These are phyloP conservation scores for Hepsetus odoe DNA, from an alignment of 2,113 vertebrate genomes.

Conservation along the genomic window DNA sequence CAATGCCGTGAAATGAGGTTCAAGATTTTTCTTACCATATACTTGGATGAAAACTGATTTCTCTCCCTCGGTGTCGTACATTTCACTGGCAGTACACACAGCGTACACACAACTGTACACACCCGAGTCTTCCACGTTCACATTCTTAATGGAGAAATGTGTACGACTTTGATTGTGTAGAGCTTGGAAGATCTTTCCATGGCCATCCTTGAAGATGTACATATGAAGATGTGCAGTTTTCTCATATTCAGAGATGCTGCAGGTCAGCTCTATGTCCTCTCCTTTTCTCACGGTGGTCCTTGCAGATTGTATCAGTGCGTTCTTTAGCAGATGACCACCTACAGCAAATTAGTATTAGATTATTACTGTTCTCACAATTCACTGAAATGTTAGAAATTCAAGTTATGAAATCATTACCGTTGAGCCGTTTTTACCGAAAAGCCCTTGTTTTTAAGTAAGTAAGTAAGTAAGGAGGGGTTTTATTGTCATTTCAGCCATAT, in stretches of 20 bases:
- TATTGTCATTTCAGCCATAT: no score
- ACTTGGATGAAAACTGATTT: neutral
- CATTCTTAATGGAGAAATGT: neutral
- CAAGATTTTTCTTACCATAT: neutral
- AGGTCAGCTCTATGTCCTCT: neutral
- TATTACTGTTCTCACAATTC: no score
- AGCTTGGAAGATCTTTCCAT: neutral
- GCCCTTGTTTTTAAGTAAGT: no score
- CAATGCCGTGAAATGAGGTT: neutral
- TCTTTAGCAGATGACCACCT: neutral
- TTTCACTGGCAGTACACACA: neutral
- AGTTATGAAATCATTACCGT: no score
- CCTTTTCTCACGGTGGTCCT: neutral
- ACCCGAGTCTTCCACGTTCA: neutral
- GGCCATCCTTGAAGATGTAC: neutral
- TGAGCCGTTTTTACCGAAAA: no score
- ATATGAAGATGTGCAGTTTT: neutral
- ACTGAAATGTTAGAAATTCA: no score
- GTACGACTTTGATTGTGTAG: neutral
- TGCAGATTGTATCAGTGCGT: neutral
- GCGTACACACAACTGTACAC: conserved; percentile 24
- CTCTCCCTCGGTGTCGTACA: neutral
- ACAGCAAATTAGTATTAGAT: neutral
- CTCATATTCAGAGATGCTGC: neutral
- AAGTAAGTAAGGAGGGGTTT: no score